Conservation (phyloP, 2,113 vertebrate species). For the Polypterus senegalus region DNA sequence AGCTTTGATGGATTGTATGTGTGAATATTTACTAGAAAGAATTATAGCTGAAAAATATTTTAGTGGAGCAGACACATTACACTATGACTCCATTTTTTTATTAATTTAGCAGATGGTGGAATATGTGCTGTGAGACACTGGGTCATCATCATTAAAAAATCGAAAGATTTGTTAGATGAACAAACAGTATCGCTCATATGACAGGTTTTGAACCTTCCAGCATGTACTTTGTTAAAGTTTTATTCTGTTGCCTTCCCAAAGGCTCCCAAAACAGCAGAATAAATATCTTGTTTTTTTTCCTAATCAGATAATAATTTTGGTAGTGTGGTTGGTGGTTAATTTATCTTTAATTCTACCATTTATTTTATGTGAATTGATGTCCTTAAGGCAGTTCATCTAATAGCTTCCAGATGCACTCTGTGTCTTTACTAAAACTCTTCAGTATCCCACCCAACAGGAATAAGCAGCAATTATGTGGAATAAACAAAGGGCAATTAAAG, state of each 20-base stretch:
- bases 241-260: constrained; percentile 8
- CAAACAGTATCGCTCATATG: constrained; percentile 1
- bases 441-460: background rate
- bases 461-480: background rate
- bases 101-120: too few relatives aligned
- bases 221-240: constrained; percentile 16
- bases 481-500: background rate
- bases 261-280: constrained; percentile 4
- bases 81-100: too few relatives aligned
- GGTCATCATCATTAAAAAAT: too few relatives aligned
- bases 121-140: too few relatives aligned
- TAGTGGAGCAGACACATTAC: too few relatives aligned
- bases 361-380: background rate
- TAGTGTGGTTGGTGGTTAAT: constrained; percentile 9
- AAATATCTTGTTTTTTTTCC: constrained; percentile 9
- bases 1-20: too few relatives aligned
- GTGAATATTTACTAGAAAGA: too few relatives aligned
- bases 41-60: too few relatives aligned
- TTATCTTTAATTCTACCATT: constrained; percentile 6
- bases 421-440: background rate
- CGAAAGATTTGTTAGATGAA: too few relatives aligned
- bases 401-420: background rate
- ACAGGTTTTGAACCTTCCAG: background rate
- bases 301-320: constrained; percentile 15
- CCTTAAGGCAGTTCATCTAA: background rate